Evolutionary conservation across 2,113 vertebrate species (phyloP).

Genomic region (Microcebus tavaratra): DNA sequence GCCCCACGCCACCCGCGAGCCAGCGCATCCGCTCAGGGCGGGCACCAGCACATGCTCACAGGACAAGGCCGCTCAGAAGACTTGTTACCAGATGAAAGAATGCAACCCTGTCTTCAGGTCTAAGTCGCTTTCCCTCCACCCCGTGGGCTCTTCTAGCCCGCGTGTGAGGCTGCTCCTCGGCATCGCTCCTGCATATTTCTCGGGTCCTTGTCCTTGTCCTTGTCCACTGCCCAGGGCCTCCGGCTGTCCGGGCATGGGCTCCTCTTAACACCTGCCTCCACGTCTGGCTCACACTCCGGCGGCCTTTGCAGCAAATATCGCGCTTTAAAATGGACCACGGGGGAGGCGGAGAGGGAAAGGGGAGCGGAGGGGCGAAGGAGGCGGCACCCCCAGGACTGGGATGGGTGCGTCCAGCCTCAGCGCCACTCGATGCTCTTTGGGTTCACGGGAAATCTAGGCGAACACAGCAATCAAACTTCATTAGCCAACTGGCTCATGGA

Average conservation of each 20-base stretch:
- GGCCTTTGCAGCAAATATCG: not conserved
- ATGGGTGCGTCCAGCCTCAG: not conserved
- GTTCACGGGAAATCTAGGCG: not conserved
- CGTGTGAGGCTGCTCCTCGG: not conserved
- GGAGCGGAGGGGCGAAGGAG: not conserved
- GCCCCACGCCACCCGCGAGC: not conserved
- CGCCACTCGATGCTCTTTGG: not conserved
- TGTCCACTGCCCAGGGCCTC: not conserved
- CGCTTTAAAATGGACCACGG: not conserved
- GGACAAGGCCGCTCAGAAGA: slow-evolving; percentile 5
- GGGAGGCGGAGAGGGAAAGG: not conserved
- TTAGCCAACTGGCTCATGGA: not conserved
- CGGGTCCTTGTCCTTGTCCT: too few species aligned
- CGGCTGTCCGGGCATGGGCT: not conserved
- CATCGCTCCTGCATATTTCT: not conserved
- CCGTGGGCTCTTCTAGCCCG: not conserved
- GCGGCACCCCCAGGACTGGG: rapidly evolving
- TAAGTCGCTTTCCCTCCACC: not conserved
- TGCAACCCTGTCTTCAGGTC: not conserved
- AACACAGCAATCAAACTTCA: not conserved
- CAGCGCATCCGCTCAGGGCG: slow-evolving; percentile 22
- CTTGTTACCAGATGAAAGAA: slow-evolving; percentile 39
- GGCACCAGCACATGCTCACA: not conserved
- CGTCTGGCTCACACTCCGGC: slow-evolving; percentile 24
- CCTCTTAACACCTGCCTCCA: not conserved